Evolutionary conservation across 2,113 vertebrate species (phyloP), one percentile per base, ranked within the genome.

Genomic region (Pterocles gutturalis): DNA sequence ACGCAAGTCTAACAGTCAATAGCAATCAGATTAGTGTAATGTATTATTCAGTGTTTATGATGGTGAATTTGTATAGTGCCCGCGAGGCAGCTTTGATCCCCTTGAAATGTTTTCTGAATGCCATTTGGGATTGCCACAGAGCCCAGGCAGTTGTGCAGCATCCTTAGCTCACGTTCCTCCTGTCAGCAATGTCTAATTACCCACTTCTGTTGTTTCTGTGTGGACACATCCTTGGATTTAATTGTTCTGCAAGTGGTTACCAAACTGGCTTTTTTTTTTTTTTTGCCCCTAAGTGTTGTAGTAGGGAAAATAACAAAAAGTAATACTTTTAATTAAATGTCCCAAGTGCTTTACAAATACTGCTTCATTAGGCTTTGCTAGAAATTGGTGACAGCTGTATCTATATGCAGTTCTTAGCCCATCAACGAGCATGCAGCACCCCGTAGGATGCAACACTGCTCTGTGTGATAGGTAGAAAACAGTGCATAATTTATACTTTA

Each of bases 21-120:
- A 96, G 88, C 93, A 96, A 97, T 96, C 94, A 95, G 96, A 97
- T 98, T 97, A 96, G 91, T 48, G 94, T 82, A 70, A 97, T 98
- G 97, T 96, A 97, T 98, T 97, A 97, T 98, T 98, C 96, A 98
- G 96, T 94, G 91, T 96, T 97, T 96, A 96, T 94, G 95, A 95
- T 91, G 91, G 94, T 54, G 94, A 89, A 96, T 97, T 95, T 96
- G 96, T 96, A 72, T 93, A 95, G 94, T 0, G 84, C 93, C 86
- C 46, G 21, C 58, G 90, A 96, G 94, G 95, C 92, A 86, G 94
- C 84, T 93, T 93, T 87, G 93, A 96, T 96, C 96, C 91, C 90
- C 89, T 95, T 94, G 95, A 95, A 93, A 88, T 84, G 76, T 90
- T 93, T 95, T 87, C 88, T 76, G 85, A 71, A 75, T 87, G 89